A percentile compares a stretch with the other conserved stretches of the same genome.
Evolutionary conservation across 2,113 vertebrate genomes (phyloP).

Genomic region (Anarrhichthys ocellatus): DNA sequence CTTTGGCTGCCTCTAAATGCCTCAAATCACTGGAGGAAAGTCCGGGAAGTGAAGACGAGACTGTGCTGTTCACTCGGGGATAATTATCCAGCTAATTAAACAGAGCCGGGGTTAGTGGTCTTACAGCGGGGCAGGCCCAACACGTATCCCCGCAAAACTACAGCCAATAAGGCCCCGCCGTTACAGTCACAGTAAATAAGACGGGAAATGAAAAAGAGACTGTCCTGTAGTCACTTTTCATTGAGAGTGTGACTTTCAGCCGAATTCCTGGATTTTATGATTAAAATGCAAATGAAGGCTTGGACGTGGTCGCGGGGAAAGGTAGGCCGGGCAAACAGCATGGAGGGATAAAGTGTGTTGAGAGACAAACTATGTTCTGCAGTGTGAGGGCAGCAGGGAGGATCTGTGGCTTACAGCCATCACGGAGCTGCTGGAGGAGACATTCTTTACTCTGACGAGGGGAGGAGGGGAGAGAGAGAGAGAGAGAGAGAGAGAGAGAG

Average conservation of each 20-base stretch:
- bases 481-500: constrained; percentile 36
- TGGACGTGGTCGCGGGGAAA: constrained; percentile 9
- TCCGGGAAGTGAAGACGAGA: constrained; percentile 9
- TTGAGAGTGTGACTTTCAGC: constrained; percentile 17
- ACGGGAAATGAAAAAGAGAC: background rate
- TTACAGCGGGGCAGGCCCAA: background rate
- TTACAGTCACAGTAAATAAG: background rate
- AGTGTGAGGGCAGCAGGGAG: constrained; percentile 73
- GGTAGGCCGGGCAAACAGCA: constrained; percentile 23
- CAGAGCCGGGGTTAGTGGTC: constrained; percentile 12
- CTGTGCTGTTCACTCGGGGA: constrained; percentile 12
- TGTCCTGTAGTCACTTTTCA: constrained; percentile 11
- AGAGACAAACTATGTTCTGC: constrained; percentile 72
- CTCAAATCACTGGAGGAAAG: constrained; percentile 41
- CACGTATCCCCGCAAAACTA: background rate
- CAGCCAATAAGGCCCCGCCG: background rate
- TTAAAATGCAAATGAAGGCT: constrained; percentile 51
- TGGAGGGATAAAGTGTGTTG: constrained; percentile 42
- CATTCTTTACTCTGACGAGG: constrained; percentile 89
- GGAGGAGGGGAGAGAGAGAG: constrained; percentile 74
- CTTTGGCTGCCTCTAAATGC: constrained; percentile 52
- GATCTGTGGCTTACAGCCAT: constrained; percentile 78
- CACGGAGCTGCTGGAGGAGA: constrained; percentile 82
- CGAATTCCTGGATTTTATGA: constrained; percentile 35
- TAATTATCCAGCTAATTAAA: constrained; percentile 61